Evolutionary conservation across 64 coral and sea anemone genomes (phyloP), one percentile per base, ranked within the genome.

Genomic region (Montipora efflorescens): DNA sequence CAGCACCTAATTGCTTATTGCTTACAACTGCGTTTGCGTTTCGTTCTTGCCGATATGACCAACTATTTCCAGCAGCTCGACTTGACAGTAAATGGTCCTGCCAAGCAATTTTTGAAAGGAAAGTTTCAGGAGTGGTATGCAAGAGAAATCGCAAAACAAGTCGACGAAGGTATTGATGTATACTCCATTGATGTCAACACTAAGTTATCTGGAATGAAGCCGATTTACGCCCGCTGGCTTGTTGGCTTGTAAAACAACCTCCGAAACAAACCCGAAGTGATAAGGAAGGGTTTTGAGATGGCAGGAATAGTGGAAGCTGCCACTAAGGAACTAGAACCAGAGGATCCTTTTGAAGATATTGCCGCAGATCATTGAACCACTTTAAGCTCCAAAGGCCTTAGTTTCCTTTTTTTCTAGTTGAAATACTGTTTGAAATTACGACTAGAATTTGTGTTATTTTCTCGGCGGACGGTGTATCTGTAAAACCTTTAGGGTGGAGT

Each of bases 91-190:
- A 80, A 90, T 68, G 88, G 76, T 78, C 14, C 88, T 78, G 53
- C 88, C 7, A 90, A 90, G 59, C 88, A 90, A n/a, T 79, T 90
- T 79, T 66, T 90, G 74, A 90, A 90, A 66, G 88, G 88, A 13
- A 90, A 90, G 19, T 90, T 90, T 80, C 74, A 90, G 88, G 88
- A 90, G 46, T 90, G 88, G 88, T 90, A 78, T 79, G 76, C 88
- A 77, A 79, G 15, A 3, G 88, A 80, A 58, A 79, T 80, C 45
- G 74, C 49, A 79, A 77, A 59, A 9, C 76, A 90, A n/a, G n/a
- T 66, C 1, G 73, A 55, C 52, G 6, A 55, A 55, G 52, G 52
- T 55, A 10, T 55, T 10, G 52, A 55, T 55, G 52, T 55, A 55
- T 10, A 55, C 52, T 55, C 52, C 13, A 77, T 89, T 52, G 72